Evolutionary conservation across 2,888 invertebrate species (phyloP), one percentile per base, ranked within the genome.

Genomic region (Synanthedon vespiformis): DNA sequence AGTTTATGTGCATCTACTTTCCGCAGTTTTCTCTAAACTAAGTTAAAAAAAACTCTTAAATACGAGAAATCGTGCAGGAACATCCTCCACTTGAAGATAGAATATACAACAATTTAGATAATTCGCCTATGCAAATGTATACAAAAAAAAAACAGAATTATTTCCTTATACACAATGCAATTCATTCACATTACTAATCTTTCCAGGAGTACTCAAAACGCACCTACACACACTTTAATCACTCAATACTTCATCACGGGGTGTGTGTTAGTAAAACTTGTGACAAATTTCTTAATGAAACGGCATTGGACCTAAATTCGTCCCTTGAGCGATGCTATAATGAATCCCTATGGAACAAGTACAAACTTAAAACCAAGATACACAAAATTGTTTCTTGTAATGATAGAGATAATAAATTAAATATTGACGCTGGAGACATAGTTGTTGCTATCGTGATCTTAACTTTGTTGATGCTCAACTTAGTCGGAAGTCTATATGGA

Each of bases 401-500:
- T 8, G 50, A 27, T 22, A 44, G n/a, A 16, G 55, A 40, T 1
- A 51, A 56, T n/a, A 44, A 34, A 2, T 4, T 34, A 1, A 18
- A 11, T 4, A 44, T 53, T 14, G 61, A 60, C 14, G 10, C 10
- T 3, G 52, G 51, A 4, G 68, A 63, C 14, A 22, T 56, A 2
- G 14, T 55, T 1, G 61, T 63, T 1, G 61, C 57, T 22, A 51
- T 18, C 1, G 8, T 54, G 65, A 62, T 54, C 58, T 51, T 53
- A 51, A 62, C 6, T 59, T 67, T 54, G 52, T 55, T 53, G 58
- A 49, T 41, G 61, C 44, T 50, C 61, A 76, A 58, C 66, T 8
- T 48, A 34, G 11, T 62, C 18, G 67, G 66, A 52, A 67, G 58
- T 52, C 8, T 60, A 0, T 60, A 60, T 16, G 65, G 62, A 49